phyloP scores from a whole-genome alignment of 2,113 vertebrate species.

The Sigmodon hispidus region DNA sequence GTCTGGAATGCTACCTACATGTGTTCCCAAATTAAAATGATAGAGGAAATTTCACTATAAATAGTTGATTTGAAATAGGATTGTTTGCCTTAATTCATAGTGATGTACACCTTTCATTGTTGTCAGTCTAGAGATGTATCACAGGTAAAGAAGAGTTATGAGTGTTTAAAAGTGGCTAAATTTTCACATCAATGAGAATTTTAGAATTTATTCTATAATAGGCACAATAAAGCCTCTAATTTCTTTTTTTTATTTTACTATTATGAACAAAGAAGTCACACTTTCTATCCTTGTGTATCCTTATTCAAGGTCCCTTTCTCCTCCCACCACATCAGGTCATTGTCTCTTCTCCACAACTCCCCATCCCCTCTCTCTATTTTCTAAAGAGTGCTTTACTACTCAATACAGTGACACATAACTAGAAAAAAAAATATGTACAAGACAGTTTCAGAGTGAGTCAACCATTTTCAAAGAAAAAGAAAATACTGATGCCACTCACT shows the following conservation, averaged over 20 bases:
- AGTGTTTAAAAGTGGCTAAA: background rate
- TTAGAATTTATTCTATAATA: background rate
- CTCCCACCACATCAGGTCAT: no score
- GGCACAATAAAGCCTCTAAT: background rate
- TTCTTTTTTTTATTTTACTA: no score
- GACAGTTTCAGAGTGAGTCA: fast-evolving
- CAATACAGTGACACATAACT: fast-evolving
- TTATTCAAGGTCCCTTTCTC: no score
- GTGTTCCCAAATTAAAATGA: background rate
- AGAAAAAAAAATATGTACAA: background rate
- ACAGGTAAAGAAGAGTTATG: background rate
- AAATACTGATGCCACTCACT: background rate
- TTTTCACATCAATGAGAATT: background rate
- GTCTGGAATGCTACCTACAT: background rate
- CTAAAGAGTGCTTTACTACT: background rate
- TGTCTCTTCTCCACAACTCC: no score
- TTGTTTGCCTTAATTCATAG: background rate
- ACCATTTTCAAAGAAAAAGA: background rate
- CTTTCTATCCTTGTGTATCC: no score
- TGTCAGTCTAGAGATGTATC: background rate
- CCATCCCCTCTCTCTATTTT: no score
- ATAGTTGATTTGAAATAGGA: background rate
- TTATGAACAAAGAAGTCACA: no score
- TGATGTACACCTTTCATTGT: background rate
- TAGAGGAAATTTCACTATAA: background rate